Base-by-base conservation (phyloP, 2,888 invertebrate species). In the Balanococcus diminutus region DNA sequence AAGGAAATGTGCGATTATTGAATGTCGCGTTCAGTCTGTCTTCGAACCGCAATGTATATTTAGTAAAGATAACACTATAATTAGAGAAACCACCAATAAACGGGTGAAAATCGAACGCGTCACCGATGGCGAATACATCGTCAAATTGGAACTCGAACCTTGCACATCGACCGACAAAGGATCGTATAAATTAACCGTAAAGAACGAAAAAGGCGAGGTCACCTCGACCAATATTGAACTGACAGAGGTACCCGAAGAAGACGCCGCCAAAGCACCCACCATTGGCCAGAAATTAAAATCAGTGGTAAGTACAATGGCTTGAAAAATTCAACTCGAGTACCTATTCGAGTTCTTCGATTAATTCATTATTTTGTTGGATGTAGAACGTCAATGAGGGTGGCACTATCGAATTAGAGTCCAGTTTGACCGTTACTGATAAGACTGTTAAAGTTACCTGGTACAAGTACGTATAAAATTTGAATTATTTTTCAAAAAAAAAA, bases 1-100 rank as follows among this genome's bases (percentile, higher is more conserved):
- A 90, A 96, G 96, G 92, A 95, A 95, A 90, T 96, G 96, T 88
- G 95, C 98, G 88, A 93, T 98, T 88, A 96, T 98, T 90, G 97
- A 98, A 91, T 97, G 98, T 90, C 94, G 94, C 90, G 96, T 98
- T 87, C 94, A 96, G 90, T 97, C 97, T 88, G 96, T 96, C 91
- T 97, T 97, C 89, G 95, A 96, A 89, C 98, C 98, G 9, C 94
- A 95, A 88, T 96, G 97, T 89, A 95, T 95, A 61, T 98, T 98
- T 98, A 97, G 93, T 91, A 96, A 97, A 89, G 98, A 98, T 91
- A 91, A 93, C 22, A 93, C 92, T 88, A 94, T 94, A 25, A 95
- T 97, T 72, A 93, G 91, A 88, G 94, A 96, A 89, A 96, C 94
- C 90, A 92, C 93, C 46, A 92, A 95, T 88, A 96, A 95, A 89